phyloP scores from a whole-genome alignment of 2,888 invertebrate genomes.

The Willowsia nigromaculata region DNA sequence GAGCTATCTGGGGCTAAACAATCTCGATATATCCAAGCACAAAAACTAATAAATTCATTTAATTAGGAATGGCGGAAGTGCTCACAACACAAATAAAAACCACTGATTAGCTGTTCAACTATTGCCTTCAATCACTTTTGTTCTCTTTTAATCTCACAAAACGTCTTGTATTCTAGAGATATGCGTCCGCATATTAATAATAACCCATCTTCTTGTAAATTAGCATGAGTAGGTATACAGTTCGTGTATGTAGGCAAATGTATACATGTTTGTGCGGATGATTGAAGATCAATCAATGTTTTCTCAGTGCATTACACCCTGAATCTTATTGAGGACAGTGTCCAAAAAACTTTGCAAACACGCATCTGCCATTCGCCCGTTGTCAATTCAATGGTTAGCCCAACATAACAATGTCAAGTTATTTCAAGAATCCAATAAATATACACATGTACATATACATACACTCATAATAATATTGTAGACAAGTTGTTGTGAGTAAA shows the following conservation, averaged over 20 bases:
- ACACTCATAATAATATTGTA: too few species aligned
- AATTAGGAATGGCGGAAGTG: conserved; percentile 54
- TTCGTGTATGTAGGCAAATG: neutral
- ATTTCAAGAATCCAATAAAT: conserved; percentile 31
- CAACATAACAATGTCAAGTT: conserved; percentile 25
- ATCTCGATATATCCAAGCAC: neutral
- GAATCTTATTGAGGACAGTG: conserved; percentile 43
- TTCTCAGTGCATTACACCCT: neutral
- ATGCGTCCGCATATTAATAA: conserved; percentile 2
- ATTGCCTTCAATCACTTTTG: conserved; percentile 4
- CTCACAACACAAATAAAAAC: conserved; percentile 10
- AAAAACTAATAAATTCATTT: conserved; percentile 51
- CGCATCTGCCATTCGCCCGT: neutral
- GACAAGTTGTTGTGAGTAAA: too few species aligned
- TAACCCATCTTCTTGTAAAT: neutral
- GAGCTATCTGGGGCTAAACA: neutral
- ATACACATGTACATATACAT: neutral
- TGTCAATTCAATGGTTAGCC: neutral
- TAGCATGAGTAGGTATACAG: neutral
- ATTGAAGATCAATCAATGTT: conserved; percentile 19
- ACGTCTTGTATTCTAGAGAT: neutral
- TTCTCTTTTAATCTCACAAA: conserved; percentile 7
- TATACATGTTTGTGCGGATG: neutral
- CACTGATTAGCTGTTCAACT: conserved; percentile 12
- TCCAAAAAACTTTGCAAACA: conserved; percentile 2